Percentiles rank a stretch among this genome's conserved stretches.
phyloP scores from a whole-genome alignment of 1,140 invertebrate species.

The Tetragonula clypearis region DNA sequence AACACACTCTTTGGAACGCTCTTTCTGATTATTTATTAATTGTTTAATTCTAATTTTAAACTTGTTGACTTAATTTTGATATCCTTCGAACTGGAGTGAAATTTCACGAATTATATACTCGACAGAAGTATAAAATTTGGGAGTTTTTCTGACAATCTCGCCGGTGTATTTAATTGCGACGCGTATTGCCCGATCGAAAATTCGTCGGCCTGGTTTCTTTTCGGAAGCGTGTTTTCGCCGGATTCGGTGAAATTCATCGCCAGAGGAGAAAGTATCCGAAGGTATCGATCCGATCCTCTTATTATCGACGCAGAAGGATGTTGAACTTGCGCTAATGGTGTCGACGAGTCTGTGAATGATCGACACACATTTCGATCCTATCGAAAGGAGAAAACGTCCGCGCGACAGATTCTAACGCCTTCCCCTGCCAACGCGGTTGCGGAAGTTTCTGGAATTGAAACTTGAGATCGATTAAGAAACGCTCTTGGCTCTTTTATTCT shows the following conservation, averaged over 20 bases:
- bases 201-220: constrained; percentile 39
- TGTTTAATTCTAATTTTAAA: not conserved
- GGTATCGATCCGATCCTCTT: constrained; percentile 35
- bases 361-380: constrained; percentile 33
- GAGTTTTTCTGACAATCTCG: not conserved
- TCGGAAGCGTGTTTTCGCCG: constrained; percentile 12
- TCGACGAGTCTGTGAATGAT: constrained; percentile 17
- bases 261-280: constrained; percentile 32
- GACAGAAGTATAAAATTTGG: not conserved
- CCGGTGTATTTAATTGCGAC: not conserved
- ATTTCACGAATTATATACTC: too few relatives aligned
- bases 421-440: not conserved
- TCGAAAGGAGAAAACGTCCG: constrained; percentile 41
- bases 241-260: constrained; percentile 39
- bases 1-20: not conserved
- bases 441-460: constrained; percentile 12
- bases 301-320: constrained; percentile 10
- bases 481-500: not conserved
- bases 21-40: not conserved
- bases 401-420: constrained; percentile 13
- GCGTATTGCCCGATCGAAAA: not conserved
- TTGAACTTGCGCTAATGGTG: constrained; percentile 10
- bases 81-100: not conserved
- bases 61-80: not conserved
- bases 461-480: not conserved